Evolutionary conservation across 2,113 vertebrate species (phyloP), one percentile per base, ranked within the genome.

Genomic region (Papio anubis): DNA sequence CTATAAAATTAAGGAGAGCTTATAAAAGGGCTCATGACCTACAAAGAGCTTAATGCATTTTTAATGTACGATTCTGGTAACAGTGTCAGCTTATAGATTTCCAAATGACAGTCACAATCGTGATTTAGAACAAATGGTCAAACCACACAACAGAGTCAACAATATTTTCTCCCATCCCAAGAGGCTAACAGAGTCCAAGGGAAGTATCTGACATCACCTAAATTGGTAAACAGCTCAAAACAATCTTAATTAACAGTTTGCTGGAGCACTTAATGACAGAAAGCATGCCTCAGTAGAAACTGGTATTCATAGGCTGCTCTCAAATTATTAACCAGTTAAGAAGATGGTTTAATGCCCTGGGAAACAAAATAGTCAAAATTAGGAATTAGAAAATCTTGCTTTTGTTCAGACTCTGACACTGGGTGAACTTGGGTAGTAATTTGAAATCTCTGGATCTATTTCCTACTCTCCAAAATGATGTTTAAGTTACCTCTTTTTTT

Each of bases 221-320:
- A 96, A 94, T 82, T 91, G 95, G 89, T 96, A 90, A 97, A 96
- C 95, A 96, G 86, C 86, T 96, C 87, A 92, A 89, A 96, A 96
- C 96, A 93, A 90, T 88, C 95, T 92, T 91, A 96, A 96, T 94
- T 94, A 96, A 93, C 95, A 97, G 94, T 85, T 94, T 95, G 73
- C 87, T 86, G 72, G 78, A 90, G 73, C 79, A 55, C 86, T 90
- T 93, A 90, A 96, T 88, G 79, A 92, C 94, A 70, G 95, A 94
- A 90, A 92, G 61, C 86, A 73, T 50, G 88, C 72, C 92, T 97
- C 89, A 20, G 64, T 64, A 64, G 91, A 93, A 84, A 93, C 32
- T 48, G 73, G 80, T 75, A 38, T 76, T 95, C 75, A 40, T 23
- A 61, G 59, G n/a, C 82, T 59, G 35, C 30, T 27, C 82, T 84